Conservation (phyloP, 2,888 invertebrate species). For the Spisula subtruncata region DNA sequence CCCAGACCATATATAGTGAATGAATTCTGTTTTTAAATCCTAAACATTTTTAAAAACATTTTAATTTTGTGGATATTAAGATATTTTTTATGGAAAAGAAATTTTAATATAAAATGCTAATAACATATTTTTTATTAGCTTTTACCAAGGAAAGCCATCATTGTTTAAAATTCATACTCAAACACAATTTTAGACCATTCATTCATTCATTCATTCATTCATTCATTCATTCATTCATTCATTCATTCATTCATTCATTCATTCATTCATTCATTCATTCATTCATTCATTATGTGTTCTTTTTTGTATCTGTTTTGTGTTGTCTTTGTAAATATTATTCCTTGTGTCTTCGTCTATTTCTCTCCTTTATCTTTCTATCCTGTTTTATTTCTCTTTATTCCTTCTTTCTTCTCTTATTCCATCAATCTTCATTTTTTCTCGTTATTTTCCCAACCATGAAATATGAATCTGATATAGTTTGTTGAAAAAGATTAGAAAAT, state of each 20-base stretch:
- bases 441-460: background rate
- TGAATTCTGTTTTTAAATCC: too few species aligned
- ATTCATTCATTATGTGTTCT: background rate
- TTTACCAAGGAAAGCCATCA: background rate
- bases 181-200: too few species aligned
- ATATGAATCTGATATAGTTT: constrained; percentile 1
- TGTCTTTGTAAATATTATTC: constrained; percentile 31
- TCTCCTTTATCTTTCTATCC: constrained; percentile 9
- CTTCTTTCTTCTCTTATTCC: background rate
- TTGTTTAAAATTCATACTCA: background rate
- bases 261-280: background rate
- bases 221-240: too few species aligned
- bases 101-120: background rate
- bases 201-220: too few species aligned
- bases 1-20: background rate
- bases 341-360: background rate
- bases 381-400: constrained; percentile 11
- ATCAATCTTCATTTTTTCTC: background rate
- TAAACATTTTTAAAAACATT: background rate
- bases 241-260: too few species aligned
- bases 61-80: background rate
- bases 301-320: background rate
- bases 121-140: background rate
- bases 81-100: background rate
- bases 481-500: constrained; percentile 19